Conservation (phyloP, 30 jellyfish, hydroid and myxozoan genomes). For the Clytia hemisphaerica region DNA sequence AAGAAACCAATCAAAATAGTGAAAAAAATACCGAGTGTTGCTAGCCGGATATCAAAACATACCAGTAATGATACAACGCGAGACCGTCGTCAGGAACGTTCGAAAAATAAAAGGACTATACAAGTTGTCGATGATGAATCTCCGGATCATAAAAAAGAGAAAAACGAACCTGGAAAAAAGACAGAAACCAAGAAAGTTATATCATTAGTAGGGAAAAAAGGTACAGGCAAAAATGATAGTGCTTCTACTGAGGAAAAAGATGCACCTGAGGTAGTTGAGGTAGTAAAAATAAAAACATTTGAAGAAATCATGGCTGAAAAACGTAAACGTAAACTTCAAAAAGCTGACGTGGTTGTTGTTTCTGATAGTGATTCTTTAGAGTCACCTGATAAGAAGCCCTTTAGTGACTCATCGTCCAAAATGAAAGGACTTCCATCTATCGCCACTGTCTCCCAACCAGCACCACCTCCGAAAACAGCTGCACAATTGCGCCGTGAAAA, state of each 20-base stretch:
- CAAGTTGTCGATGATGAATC: not conserved
- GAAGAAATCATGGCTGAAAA: slow-evolving; percentile 90
- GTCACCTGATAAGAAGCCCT: not conserved
- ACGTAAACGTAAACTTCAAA: slow-evolving; percentile 52
- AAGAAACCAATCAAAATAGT: not conserved
- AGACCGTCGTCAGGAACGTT: not conserved
- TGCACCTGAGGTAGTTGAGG: not conserved
- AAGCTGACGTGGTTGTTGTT: slow-evolving; percentile 3
- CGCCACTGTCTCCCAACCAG: not conserved
- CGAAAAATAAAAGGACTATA: not conserved
- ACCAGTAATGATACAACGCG: not conserved
- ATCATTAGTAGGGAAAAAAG: no score
- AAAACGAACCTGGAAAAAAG: no score
- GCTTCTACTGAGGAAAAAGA: not conserved
- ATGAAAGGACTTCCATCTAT: not conserved
- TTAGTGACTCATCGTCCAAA: not conserved
- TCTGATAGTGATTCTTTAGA: not conserved
- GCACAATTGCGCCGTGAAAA: not conserved
- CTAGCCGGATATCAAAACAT: no score
- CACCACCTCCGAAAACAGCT: not conserved
- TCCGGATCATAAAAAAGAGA: not conserved
- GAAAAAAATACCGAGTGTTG: not conserved
- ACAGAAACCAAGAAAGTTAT: no score
- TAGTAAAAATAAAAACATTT: slow-evolving; percentile 50
- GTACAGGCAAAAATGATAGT: not conserved